phyloP scores from a whole-genome alignment of 2,888 invertebrate species.

The Carterocephalus palaemon region DNA sequence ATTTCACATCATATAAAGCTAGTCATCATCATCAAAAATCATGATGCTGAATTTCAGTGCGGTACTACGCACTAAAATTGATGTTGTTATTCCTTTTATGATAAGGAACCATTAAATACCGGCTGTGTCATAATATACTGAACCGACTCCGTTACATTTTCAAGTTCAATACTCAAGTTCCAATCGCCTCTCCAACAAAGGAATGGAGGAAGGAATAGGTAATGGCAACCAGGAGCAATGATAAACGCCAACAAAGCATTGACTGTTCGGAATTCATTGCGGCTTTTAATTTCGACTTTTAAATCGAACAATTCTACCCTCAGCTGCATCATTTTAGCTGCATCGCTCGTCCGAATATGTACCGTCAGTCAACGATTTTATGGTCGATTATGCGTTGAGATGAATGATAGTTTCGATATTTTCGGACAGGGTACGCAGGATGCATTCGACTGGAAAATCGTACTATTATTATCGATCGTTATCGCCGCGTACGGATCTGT shows the following conservation, averaged over 20 bases:
- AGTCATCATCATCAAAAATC: too few species aligned
- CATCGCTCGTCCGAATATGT: background rate
- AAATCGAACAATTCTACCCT: constrained; percentile 24
- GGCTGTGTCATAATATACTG: too few species aligned
- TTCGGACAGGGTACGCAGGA: constrained; percentile 23
- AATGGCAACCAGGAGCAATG: constrained; percentile 24
- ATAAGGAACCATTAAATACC: too few species aligned
- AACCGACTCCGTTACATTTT: constrained; percentile 17
- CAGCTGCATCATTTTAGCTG: constrained; percentile 20
- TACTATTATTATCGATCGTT: constrained; percentile 57
- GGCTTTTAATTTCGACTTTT: constrained; percentile 26
- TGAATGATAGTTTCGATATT: constrained; percentile 6
- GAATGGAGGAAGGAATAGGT: constrained; percentile 23
- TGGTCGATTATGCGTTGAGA: background rate
- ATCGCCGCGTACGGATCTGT: constrained; percentile 44
- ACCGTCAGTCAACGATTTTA: background rate
- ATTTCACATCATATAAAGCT: too few species aligned
- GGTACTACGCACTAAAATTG: too few species aligned
- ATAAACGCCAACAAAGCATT: constrained; percentile 25
- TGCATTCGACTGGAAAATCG: constrained; percentile 39
- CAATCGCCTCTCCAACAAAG: constrained; percentile 21
- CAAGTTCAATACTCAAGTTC: constrained; percentile 21
- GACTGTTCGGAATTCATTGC: constrained; percentile 25
- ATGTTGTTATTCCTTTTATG: too few species aligned
- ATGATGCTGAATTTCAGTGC: too few species aligned